These are phyloP conservation scores for Poeciliopsis prolifica DNA, from an alignment of 2,113 vertebrate species.

Conservation along the genomic window DNA sequence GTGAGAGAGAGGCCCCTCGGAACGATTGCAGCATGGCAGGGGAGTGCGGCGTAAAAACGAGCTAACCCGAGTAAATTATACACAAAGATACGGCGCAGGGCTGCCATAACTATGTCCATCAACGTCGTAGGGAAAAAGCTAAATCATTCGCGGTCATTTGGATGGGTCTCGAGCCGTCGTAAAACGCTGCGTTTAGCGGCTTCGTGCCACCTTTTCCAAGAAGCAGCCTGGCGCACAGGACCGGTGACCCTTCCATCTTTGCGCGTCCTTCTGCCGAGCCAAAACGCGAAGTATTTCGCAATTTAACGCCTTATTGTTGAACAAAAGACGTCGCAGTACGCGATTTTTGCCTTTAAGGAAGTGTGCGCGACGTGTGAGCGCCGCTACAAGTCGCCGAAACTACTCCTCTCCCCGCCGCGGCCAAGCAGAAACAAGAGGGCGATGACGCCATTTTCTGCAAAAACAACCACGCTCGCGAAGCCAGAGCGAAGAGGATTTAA, in stretches of 20 bases:
- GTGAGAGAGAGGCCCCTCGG: slow-evolving; percentile 71
- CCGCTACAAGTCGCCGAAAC: slow-evolving; percentile 70
- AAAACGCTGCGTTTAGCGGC: slow-evolving; percentile 79
- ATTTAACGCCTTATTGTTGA: slow-evolving; percentile 21
- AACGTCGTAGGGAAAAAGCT: slow-evolving; percentile 8
- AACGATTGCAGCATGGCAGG: slow-evolving; percentile 77
- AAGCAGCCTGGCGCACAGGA: slow-evolving; percentile 84
- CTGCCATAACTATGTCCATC: slow-evolving; percentile 31
- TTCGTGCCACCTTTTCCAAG: slow-evolving; percentile 83
- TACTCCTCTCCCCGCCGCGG: slow-evolving; percentile 70
- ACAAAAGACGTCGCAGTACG: slow-evolving; percentile 36
- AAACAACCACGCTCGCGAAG: slow-evolving; percentile 79
- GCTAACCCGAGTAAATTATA: slow-evolving; percentile 74
- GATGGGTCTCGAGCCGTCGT: slow-evolving; percentile 12
- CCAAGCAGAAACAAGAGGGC: slow-evolving; percentile 80
- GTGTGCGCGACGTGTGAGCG: slow-evolving; percentile 1
- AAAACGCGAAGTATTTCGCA: slow-evolving; percentile 7
- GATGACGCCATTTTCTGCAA: slow-evolving; percentile 87
- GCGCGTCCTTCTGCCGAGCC: slow-evolving; percentile 77
- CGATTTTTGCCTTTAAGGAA: slow-evolving; percentile 2
- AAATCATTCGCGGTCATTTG: slow-evolving; percentile 23
- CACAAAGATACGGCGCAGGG: slow-evolving; percentile 65
- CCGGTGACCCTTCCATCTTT: slow-evolving; percentile 84
- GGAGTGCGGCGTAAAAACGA: slow-evolving; percentile 84
- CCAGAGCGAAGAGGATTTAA: slow-evolving; percentile 67